Conservation (phyloP, 1,140 invertebrate genomes). For the Atta cephalotes region DNA sequence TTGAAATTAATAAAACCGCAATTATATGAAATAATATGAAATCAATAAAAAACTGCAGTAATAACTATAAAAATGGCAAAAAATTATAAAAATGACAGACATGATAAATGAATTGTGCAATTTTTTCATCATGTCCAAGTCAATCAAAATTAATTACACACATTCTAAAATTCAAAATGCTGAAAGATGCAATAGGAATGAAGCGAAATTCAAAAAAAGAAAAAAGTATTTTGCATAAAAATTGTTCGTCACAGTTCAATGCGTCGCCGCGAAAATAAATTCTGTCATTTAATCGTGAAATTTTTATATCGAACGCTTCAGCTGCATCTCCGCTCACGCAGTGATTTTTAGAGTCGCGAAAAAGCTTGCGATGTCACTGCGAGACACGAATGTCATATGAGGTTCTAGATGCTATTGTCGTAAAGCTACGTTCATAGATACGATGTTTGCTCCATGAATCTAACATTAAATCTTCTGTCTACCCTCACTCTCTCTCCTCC, state of each 20-base stretch:
- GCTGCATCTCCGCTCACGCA: background rate
- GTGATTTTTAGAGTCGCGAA: background rate
- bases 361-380: constrained; percentile 2
- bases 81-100: background rate
- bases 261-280: background rate
- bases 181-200: background rate
- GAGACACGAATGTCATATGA: constrained; percentile 8
- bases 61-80: background rate
- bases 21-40: background rate
- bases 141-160: background rate
- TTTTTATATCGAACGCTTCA: constrained; percentile 7
- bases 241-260: constrained; percentile 24
- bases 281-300: background rate
- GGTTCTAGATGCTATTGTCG: constrained; percentile 55
- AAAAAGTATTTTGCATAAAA: constrained; percentile 17
- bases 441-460: constrained; percentile 54
- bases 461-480: constrained; percentile 54
- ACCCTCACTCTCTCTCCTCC: background rate
- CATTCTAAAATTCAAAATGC: constrained; percentile 8
- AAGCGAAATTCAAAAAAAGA: background rate
- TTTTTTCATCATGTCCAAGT: background rate
- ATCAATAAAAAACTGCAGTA: background rate
- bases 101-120: background rate
- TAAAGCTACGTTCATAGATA: constrained; percentile 32
- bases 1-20: background rate